Conservation (phyloP, 2,888 invertebrate genomes). For the Nipponacmea schrenckii region DNA sequence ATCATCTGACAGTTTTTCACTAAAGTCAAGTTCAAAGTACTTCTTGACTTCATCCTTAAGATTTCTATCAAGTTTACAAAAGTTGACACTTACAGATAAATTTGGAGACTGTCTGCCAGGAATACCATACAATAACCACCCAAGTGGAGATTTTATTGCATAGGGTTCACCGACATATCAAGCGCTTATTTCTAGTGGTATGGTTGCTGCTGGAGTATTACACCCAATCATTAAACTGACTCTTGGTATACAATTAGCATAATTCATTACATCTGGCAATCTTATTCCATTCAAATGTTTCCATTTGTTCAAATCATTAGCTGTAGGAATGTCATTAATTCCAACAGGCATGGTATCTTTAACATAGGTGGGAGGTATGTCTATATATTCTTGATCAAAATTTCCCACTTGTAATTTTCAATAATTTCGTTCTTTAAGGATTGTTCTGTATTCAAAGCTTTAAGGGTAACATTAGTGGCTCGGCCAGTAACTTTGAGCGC, state of each 20-base stretch:
- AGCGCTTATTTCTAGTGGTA: not conserved
- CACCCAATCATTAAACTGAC: conserved; percentile 2
- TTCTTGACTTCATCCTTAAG: conserved; percentile 73
- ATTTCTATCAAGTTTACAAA: conserved; percentile 65
- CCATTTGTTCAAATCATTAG: conserved; percentile 4
- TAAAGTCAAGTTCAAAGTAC: too few species aligned
- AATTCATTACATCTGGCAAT: not conserved
- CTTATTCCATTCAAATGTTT: not conserved
- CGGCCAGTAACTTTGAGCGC: too few species aligned
- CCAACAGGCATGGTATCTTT: not conserved
- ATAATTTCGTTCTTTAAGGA: too few species aligned
- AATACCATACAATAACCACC: conserved; percentile 27
- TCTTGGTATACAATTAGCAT: not conserved
- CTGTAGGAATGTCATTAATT: not conserved
- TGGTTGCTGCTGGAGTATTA: not conserved
- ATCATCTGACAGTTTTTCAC: conserved; percentile 75
- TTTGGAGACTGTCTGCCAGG: not conserved
- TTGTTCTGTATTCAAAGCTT: too few species aligned
- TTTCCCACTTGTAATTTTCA: too few species aligned
- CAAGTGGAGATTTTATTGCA: conserved; percentile 21
- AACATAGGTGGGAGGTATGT: not conserved
- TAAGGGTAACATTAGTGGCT: too few species aligned
- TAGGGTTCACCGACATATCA: conserved; percentile 18
- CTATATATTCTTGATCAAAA: not conserved
- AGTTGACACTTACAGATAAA: not conserved